These are phyloP conservation scores for Macaca mulatta DNA, from an alignment of 2,113 vertebrate genomes.

Conservation along the genomic window DNA sequence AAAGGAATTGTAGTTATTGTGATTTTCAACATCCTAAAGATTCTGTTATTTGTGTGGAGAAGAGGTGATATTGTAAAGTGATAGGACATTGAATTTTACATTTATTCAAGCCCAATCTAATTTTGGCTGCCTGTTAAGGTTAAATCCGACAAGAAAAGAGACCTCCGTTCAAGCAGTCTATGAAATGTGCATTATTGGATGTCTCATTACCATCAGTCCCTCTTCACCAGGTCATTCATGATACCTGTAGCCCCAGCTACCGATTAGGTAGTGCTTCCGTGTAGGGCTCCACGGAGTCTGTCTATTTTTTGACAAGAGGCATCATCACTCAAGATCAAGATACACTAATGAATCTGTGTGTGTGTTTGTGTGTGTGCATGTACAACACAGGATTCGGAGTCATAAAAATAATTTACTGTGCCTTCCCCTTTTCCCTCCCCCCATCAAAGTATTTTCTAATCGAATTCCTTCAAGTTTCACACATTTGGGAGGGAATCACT, in stretches of 20 bases:
- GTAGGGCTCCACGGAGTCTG: background rate
- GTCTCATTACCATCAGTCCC: too few species aligned
- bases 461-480: background rate
- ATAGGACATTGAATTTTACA: background rate
- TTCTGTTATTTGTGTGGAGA: background rate
- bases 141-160: background rate
- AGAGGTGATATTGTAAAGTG: background rate
- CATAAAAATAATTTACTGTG: background rate
- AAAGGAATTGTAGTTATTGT: background rate
- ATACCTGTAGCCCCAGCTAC: background rate
- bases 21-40: background rate
- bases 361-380: too few species aligned
- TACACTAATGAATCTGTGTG: background rate
- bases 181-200: background rate
- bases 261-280: rapidly evolving
- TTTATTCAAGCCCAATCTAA: background rate
- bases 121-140: background rate
- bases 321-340: background rate
- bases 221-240: background rate
- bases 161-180: background rate
- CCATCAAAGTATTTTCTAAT: background rate
- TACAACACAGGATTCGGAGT: background rate
- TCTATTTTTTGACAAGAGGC: background rate
- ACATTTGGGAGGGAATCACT: background rate
- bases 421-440: background rate